Base-by-base conservation (phyloP, 1,140 invertebrate genomes). In the Drosophila ficusphila region DNA sequence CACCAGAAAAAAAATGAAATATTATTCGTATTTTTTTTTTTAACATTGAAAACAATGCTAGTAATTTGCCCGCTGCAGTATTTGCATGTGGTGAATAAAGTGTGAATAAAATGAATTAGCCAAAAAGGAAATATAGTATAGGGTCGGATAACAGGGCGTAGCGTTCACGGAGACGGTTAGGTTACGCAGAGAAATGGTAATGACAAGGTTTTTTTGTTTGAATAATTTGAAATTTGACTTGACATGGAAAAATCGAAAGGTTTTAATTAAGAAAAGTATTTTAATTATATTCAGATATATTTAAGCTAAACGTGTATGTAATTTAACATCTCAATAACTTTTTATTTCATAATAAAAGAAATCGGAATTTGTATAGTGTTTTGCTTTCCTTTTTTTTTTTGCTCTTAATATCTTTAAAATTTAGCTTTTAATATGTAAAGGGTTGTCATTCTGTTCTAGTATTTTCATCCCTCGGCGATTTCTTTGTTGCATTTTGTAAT, bases 401-500 rank as follows among this genome's bases (percentile, higher is more conserved):
- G 38, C 47, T 85, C 62, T 47, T 79, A 64, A 75, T 70, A 83
- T 51, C 34, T 72, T 62, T 42, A 46, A 79, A 77, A 68, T 77
- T 83, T 83, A 61, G 60, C 79, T 82, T 82, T 82, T 70, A 67
- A 81, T 78, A 76, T 56, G 54, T 49, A 69, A 86, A 69, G 86
- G 73, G 58, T 65, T 76, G 57, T 60, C 52, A 54, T 81, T 53
- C 42, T 41, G 8, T 48, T 46, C 39, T 39, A 23, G 18, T 27
- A 11, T 4, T 19, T 14, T 0, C 2, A 16, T 33, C 41, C 46
- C 62, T 74, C 16, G 48, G 34, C 11, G 25, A 34, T 60, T 79
- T 60, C 52, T 83, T 79, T 85, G 76, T 76, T 85, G 79, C 79
- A 85, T 79, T 83, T 85, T 75, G 79, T 71, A 85, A 76, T 85